Percentiles rank a stretch among this genome's conserved stretches.
Evolutionary conservation across 2,797 vertebrate species (phyloP).

Genomic region (Malacoraja senta): DNA sequence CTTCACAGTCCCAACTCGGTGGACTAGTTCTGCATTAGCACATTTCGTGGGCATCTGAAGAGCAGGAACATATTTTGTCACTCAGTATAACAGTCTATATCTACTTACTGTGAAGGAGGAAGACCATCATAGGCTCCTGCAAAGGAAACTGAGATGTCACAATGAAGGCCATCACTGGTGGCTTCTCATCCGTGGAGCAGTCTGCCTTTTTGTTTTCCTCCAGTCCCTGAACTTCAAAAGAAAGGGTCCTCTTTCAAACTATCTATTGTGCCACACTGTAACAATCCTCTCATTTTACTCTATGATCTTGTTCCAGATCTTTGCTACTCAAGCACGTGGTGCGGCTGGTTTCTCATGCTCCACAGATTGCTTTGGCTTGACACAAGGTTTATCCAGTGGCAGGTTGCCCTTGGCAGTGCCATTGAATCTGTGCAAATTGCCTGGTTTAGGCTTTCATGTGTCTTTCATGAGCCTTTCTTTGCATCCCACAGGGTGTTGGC

Average conservation of each 20-base stretch:
- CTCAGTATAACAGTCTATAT: background rate
- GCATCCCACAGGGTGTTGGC: background rate
- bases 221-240: background rate
- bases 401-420: background rate
- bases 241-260: background rate
- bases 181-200: background rate
- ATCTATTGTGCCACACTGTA: background rate
- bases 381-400: background rate
- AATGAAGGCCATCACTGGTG: background rate
- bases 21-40: background rate
- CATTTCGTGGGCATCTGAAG: background rate
- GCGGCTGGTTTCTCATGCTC: background rate
- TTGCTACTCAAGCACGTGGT: background rate
- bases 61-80: background rate
- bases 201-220: background rate
- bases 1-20: background rate
- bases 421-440: background rate
- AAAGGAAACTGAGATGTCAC: background rate
- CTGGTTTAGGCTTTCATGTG: background rate
- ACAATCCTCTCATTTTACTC: background rate
- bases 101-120: background rate
- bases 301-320: background rate
- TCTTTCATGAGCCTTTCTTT: too few species aligned
- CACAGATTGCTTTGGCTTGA: background rate
- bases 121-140: background rate